Evolutionary conservation across 2,888 invertebrate species (phyloP).

Genomic region (Synergus laeviventris): DNA sequence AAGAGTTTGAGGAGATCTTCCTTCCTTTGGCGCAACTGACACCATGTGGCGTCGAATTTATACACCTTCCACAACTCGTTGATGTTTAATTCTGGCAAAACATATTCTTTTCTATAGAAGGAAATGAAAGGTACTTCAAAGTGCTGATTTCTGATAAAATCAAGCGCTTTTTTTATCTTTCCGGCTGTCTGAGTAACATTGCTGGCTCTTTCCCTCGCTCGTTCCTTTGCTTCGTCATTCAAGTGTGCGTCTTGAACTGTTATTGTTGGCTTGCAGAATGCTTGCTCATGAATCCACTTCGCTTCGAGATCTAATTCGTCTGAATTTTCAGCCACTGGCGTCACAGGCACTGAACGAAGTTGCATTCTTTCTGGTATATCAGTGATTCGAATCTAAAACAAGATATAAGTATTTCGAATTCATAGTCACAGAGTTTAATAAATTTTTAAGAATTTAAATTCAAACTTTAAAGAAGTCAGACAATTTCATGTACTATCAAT

Average conservation of each 20-base stretch:
- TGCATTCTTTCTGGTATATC: constrained; percentile 96
- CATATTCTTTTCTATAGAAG: constrained; percentile 98
- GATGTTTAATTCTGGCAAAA: constrained; percentile 94
- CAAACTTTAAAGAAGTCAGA: too few relatives aligned
- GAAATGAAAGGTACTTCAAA: constrained; percentile 99
- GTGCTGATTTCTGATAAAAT: constrained; percentile 96
- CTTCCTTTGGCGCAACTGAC: constrained; percentile 90
- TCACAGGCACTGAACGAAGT: constrained; percentile 91
- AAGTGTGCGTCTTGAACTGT: constrained; percentile 85
- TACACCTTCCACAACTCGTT: constrained; percentile 99
- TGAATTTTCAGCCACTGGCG: constrained; percentile 87
- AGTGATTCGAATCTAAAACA: constrained; percentile 84
- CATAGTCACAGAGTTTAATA: too few relatives aligned
- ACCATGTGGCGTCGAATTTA: constrained; percentile 96
- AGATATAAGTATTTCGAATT: neutral
- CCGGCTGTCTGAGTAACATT: constrained; percentile 85
- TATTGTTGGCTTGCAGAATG: constrained; percentile 90
- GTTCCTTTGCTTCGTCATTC: constrained; percentile 77
- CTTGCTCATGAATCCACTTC: constrained; percentile 97
- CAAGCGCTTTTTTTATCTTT: constrained; percentile 95
- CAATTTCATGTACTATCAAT: too few relatives aligned
- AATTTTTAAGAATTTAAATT: too few relatives aligned
- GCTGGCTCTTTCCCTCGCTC: constrained; percentile 77
- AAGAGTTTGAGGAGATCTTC: constrained; percentile 88
- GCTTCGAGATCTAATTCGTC: constrained; percentile 95